phyloP scores from a whole-genome alignment of 2,797 vertebrate species.

The Sebastolobus altivelis region DNA sequence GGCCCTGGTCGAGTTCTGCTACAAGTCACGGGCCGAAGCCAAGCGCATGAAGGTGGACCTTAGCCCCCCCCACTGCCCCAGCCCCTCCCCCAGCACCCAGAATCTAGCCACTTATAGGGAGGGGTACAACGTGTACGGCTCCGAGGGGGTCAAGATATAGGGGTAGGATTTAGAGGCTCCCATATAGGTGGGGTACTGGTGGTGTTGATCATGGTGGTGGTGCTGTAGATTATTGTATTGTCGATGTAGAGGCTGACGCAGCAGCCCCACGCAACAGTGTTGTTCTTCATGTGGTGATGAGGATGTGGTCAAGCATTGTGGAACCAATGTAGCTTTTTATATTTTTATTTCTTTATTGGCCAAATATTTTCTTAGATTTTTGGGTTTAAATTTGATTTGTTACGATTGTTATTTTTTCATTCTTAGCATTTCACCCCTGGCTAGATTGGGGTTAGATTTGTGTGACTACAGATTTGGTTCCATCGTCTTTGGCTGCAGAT shows the following conservation, averaged over 20 bases:
- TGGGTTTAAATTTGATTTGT: conserved; percentile 48
- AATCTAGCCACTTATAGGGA: conserved; percentile 99
- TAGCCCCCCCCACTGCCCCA: conserved; percentile 97
- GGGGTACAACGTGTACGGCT: conserved; percentile 99
- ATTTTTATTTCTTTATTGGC: conserved; percentile 40
- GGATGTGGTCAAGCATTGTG: conserved; percentile 89
- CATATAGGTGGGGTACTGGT: conserved; percentile 92
- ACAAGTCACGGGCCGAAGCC: conserved; percentile 99
- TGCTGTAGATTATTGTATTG: conserved; percentile 76
- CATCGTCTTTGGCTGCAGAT: conserved; percentile 92
- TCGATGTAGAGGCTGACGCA: conserved; percentile 66
- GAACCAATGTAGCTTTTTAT: conserved; percentile 70
- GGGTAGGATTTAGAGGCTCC: conserved; percentile 98
- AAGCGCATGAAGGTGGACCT: conserved; percentile 99
- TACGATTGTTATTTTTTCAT: conserved; percentile 24
- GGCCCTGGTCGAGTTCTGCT: conserved; percentile 99
- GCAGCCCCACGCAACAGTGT: conserved; percentile 64
- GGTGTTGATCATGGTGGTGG: conserved; percentile 78
- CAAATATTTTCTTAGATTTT: conserved; percentile 52
- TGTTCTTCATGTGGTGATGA: conserved; percentile 90
- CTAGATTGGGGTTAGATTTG: conserved; percentile 78
- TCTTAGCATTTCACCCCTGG: conserved; percentile 82
- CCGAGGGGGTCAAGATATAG: conserved; percentile 99
- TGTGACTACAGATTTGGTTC: conserved; percentile 87
- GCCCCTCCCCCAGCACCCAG: conserved; percentile 99